Base-by-base conservation (phyloP, 1,140 invertebrate species). In the Laodelphax striatellus region DNA sequence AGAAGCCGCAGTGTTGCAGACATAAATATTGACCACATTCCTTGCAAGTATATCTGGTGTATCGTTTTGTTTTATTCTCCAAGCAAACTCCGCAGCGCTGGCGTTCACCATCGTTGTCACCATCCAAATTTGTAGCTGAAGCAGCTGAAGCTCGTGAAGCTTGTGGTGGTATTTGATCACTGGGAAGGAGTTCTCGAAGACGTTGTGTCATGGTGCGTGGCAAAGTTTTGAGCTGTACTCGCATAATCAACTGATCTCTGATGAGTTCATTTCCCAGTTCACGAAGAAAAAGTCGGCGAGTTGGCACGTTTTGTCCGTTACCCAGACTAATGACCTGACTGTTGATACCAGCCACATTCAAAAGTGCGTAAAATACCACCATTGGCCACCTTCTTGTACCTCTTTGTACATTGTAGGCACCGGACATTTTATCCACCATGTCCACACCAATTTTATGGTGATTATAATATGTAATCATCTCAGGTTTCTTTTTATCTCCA, bases 361-460 rank as follows among this genome's bases (percentile, higher is more conserved):
- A 54, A 34, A 72, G 42, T 55, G 43, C 52, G 63, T 66, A 72
- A 57, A 65, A 66, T 53, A 58, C 28, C 8, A 52, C 52, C 57
- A 70, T 55, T 54, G 72, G 69, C 70, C 68, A 71, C 17, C 70
- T 58, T 17, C 60, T 57, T 13, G 63, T 70, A 19, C 53, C 64
- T 57, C 71, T 21, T 17, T 55, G 19, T 31, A 57, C 55, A 46
- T 52, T 64, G 53, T 70, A 70, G 8, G 24, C 41, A 2, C 60
- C 54, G 53, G 58, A 64, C 57, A 72, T 60, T 64, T 72, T 55
- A 63, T 74, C 71, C 11, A 71, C 62, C 6, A 57, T 64, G 61
- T 75, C 75, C 0, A 75, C 71, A 21, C 69, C 71, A 42, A 63
- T 66, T 68, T 76, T 76, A 14, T 70, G 71, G 28, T 41, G 11